A percentile compares a stretch with the other conserved stretches of the same genome.
Conservation (phyloP, 1,140 invertebrate genomes). For the Drosophila bocqueti region DNA sequence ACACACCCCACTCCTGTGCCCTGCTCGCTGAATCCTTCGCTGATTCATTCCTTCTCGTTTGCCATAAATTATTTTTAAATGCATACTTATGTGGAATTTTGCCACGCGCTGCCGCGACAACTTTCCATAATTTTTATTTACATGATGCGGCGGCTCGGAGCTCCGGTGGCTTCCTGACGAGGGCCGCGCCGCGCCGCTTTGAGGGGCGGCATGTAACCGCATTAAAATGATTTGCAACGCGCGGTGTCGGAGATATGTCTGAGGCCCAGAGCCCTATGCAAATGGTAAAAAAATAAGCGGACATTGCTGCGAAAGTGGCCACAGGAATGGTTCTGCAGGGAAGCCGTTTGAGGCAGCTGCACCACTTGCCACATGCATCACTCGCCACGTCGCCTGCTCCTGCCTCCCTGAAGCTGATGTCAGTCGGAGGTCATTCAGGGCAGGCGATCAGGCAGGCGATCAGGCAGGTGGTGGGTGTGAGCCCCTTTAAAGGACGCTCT, state of each 20-base stretch:
- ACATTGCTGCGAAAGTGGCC: conserved; percentile 43
- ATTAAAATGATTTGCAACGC: conserved; percentile 63
- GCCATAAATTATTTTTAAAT: conserved; percentile 75
- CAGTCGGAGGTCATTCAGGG: conserved; percentile 34
- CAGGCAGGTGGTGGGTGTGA: not conserved
- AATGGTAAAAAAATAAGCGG: conserved; percentile 12
- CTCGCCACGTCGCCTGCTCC: conserved; percentile 20
- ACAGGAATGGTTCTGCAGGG: conserved; percentile 10
- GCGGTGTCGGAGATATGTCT: conserved; percentile 15
- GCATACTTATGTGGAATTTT: conserved; percentile 74
- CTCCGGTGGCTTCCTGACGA: not conserved
- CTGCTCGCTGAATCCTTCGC: not conserved
- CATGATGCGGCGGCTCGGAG: conserved; percentile 33
- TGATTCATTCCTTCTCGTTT: conserved; percentile 30
- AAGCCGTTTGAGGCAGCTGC: conserved; percentile 4
- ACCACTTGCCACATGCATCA: conserved; percentile 33
- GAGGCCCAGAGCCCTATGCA: conserved; percentile 5
- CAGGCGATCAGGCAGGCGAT: not conserved
- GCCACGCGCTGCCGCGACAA: conserved; percentile 65
- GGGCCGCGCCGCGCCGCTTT: no score
- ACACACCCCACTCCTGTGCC: not conserved
- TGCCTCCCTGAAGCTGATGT: not conserved
- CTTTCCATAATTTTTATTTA: conserved; percentile 73
- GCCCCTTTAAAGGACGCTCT: conserved; percentile 2
- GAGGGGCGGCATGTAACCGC: conserved; percentile 28